These are phyloP conservation scores for Formica aserva DNA, from an alignment of 2,888 invertebrate species.

Conservation along the genomic window DNA sequence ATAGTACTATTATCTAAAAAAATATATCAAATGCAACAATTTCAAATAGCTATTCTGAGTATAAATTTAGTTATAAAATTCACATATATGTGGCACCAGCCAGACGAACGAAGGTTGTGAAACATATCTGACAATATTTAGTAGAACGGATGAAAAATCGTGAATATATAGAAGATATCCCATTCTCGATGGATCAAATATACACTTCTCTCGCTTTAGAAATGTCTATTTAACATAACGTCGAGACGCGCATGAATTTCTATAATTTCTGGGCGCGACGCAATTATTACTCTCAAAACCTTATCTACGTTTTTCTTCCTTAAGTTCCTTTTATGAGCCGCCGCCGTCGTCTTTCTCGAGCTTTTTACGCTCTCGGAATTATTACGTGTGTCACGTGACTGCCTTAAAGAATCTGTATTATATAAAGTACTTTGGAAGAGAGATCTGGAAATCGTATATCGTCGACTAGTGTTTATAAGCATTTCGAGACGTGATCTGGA, in stretches of 20 bases:
- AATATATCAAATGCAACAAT: neutral
- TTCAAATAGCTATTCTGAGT: neutral
- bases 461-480: constrained; percentile 45
- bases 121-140: neutral
- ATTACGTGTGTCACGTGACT: constrained; percentile 56
- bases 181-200: neutral
- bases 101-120: neutral
- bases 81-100: neutral
- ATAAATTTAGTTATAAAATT: constrained; percentile 16
- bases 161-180: neutral
- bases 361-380: constrained; percentile 64
- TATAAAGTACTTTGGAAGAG: constrained; percentile 40
- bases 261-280: constrained; percentile 65
- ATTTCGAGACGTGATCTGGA: constrained; percentile 36
- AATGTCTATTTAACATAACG: constrained; percentile 66
- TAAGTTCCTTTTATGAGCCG: constrained; percentile 4
- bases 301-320: constrained; percentile 63
- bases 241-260: constrained; percentile 72
- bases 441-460: constrained; percentile 23
- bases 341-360: constrained; percentile 42
- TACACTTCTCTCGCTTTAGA: neutral
- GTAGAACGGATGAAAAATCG: neutral
- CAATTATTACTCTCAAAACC: constrained; percentile 71
- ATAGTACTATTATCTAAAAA: neutral
- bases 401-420: constrained; percentile 56